A percentile compares a stretch with the other conserved stretches of the same genome.
phyloP scores from a whole-genome alignment of 2,113 vertebrate species.

The Alexandromys fortis region DNA sequence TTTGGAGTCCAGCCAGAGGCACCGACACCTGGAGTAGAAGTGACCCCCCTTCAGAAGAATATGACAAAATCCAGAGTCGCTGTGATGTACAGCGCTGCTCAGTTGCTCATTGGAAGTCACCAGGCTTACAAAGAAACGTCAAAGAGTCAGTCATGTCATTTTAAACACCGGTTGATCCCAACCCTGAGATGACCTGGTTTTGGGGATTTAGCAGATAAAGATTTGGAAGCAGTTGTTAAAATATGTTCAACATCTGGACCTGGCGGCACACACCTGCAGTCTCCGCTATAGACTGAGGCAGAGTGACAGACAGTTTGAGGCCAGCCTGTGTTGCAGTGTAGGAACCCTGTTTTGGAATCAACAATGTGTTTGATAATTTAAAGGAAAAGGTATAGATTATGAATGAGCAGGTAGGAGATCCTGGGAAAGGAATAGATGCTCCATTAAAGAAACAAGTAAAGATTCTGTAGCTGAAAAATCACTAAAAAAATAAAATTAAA shows the following conservation, averaged over 20 bases:
- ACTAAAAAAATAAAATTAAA: not conserved
- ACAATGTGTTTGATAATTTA: not conserved
- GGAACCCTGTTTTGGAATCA: not conserved
- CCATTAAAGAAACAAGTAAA: not conserved
- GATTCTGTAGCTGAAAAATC: not conserved
- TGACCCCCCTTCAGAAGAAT: not conserved
- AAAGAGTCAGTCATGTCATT: too few species aligned
- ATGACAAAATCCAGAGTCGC: not conserved
- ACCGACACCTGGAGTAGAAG: too few species aligned
- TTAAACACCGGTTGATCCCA: not conserved
- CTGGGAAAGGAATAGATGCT: not conserved
- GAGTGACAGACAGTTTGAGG: not conserved
- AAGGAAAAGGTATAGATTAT: slow-evolving; percentile 5
- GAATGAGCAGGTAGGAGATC: not conserved
- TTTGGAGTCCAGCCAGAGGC: not conserved
- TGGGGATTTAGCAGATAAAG: slow-evolving; percentile 1
- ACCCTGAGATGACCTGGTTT: not conserved
- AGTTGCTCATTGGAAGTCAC: not conserved
- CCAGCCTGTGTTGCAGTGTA: not conserved
- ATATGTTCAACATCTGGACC: not conserved
- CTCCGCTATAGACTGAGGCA: not conserved
- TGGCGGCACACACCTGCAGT: not conserved
- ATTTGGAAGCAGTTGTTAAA: slow-evolving; percentile 22
- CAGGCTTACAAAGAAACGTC: not conserved
- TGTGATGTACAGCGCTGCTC: not conserved